These are phyloP conservation scores for human (Homo sapiens) DNA, from an alignment of 2,113 vertebrate species.

Conservation along the genomic window DNA sequence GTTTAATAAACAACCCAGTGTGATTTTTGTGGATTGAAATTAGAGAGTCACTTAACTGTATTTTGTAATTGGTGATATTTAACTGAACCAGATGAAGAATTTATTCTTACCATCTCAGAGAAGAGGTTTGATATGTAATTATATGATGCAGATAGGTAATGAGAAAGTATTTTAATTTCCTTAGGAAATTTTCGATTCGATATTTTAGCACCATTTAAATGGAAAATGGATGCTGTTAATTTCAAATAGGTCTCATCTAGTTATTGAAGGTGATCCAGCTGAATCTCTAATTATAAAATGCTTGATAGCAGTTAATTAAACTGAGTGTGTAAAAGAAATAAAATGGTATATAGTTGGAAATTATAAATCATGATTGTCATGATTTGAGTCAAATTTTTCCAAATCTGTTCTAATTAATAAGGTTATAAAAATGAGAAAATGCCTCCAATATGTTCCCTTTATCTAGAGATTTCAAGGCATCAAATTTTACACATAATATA, in stretches of 20 bases:
- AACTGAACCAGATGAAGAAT: background rate
- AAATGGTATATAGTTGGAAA: background rate
- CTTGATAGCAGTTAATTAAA: background rate
- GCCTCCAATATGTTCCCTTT: background rate
- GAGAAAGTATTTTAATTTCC: background rate
- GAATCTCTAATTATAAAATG: background rate
- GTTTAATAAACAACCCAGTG: background rate
- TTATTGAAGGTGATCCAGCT: background rate
- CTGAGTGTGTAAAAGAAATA: background rate
- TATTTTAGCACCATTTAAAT: background rate
- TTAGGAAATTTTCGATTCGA: background rate
- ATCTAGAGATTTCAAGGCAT: background rate
- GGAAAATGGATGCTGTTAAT: background rate
- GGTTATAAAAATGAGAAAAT: background rate
- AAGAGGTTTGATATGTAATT: background rate
- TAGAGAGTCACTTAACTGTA: background rate
- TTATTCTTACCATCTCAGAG: background rate
- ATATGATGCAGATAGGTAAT: background rate
- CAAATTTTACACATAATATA: background rate
- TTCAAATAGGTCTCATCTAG: background rate
- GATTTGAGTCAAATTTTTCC: background rate
- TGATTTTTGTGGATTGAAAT: background rate
- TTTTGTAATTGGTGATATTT: background rate
- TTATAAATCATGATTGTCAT: background rate
- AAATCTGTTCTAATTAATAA: background rate